Conservation (phyloP, 2,888 invertebrate genomes). For the Physocephala rufipes region DNA sequence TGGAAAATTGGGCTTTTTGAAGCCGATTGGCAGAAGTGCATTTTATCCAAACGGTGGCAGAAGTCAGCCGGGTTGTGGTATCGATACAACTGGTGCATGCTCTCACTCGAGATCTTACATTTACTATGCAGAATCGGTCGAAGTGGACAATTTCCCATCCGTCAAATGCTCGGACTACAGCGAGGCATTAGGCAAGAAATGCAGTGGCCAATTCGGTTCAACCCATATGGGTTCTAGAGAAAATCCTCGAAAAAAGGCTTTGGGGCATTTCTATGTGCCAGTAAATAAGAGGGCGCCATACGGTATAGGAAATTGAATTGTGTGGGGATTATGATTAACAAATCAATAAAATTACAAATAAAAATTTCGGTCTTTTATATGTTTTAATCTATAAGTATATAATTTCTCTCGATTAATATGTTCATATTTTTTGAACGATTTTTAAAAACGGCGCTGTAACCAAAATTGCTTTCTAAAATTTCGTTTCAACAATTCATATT, state of each 20-base stretch:
- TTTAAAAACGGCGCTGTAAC: no score
- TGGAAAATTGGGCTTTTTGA: conserved; percentile 50
- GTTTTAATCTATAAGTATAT: no score
- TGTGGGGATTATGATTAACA: no score
- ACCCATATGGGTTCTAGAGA: conserved; percentile 51
- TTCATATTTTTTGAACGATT: no score
- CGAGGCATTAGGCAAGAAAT: conserved; percentile 46
- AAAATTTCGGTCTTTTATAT: no score
- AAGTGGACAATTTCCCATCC: conserved; percentile 51
- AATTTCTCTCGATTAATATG: no score
- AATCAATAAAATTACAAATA: no score
- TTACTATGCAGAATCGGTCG: conserved; percentile 64
- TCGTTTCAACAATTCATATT: no score
- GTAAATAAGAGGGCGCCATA: conserved; percentile 50
- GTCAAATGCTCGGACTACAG: conserved; percentile 46
- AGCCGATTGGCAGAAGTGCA: conserved; percentile 62
- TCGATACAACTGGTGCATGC: conserved; percentile 59
- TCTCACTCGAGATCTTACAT: conserved; percentile 63
- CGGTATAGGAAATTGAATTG: conserved; percentile 38
- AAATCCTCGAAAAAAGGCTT: conserved; percentile 40
- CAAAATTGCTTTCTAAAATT: no score
- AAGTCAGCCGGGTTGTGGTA: conserved; percentile 68
- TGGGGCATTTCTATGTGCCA: conserved; percentile 53
- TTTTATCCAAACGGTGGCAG: conserved; percentile 69
- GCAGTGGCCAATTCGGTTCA: conserved; percentile 42